These are phyloP conservation scores for Petrocephalus sullivani DNA, from an alignment of 2,797 vertebrate genomes.

Conservation along the genomic window DNA sequence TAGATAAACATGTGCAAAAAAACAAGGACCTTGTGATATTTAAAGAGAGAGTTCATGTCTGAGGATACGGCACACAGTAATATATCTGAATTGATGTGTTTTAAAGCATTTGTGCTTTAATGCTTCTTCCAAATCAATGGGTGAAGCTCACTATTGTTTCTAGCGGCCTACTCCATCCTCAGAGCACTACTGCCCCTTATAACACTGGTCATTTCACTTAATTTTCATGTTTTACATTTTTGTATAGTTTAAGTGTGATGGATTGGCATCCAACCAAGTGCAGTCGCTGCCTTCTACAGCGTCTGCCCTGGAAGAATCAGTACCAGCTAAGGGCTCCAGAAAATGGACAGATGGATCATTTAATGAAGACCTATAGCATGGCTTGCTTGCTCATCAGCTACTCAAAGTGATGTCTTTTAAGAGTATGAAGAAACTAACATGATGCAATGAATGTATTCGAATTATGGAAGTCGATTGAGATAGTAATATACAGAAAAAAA, in stretches of 20 bases:
- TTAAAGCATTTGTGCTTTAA: no score
- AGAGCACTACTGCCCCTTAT: no score
- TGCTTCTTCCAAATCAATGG: no score
- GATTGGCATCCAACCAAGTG: background rate
- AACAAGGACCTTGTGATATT: no score
- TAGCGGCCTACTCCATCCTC: no score
- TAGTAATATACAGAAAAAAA: background rate
- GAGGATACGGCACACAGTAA: no score
- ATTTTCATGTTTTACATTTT: background rate
- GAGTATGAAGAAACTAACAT: background rate
- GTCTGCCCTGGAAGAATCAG: background rate
- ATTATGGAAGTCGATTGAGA: background rate
- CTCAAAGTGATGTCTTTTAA: slow-evolving; percentile 14
- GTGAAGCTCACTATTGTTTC: no score
- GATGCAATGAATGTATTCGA: background rate
- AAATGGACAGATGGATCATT: background rate
- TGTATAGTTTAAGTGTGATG: background rate
- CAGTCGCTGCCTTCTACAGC: background rate
- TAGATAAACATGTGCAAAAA: no score
- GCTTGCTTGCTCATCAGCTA: background rate
- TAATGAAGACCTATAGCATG: background rate
- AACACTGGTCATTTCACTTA: background rate
- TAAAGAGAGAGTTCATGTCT: no score
- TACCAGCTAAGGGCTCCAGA: background rate
- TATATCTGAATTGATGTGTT: no score